Conservation (phyloP, 2,113 vertebrate species). For the Indri indri region DNA sequence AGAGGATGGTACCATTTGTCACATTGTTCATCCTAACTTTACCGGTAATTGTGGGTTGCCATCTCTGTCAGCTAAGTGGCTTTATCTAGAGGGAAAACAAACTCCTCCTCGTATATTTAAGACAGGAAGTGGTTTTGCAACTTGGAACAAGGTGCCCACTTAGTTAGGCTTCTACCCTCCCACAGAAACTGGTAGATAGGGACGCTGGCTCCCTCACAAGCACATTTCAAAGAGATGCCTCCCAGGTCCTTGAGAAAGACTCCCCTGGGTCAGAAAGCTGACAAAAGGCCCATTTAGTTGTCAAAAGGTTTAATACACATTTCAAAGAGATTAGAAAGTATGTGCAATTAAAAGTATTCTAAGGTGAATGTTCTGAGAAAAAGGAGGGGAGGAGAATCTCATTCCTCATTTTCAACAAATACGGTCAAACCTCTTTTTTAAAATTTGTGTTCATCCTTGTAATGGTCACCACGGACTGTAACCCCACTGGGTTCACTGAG, state of each 20-base stretch:
- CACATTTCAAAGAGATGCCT: background rate
- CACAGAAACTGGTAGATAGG: background rate
- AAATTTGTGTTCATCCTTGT: background rate
- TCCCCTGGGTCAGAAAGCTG: background rate
- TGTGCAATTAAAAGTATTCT: background rate
- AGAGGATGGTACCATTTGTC: background rate
- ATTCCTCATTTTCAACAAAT: background rate
- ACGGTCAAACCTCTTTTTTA: background rate
- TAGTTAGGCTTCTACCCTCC: background rate
- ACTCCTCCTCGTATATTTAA: background rate
- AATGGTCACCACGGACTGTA: background rate
- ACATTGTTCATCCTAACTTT: background rate
- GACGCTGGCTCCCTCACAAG: background rate
- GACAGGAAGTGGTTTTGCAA: background rate
- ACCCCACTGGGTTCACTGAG: background rate
- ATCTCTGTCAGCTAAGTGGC: background rate
- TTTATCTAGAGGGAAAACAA: background rate
- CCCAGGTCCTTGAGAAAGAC: background rate
- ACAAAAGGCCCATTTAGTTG: background rate
- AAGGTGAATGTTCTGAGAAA: background rate
- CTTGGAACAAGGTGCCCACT: background rate
- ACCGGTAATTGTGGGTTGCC: background rate
- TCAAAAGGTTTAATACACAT: background rate
- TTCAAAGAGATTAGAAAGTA: background rate
- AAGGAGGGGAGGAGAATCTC: background rate